phyloP scores from a whole-genome alignment of 2,888 invertebrate species.

The Cryptocheilus praepositus region DNA sequence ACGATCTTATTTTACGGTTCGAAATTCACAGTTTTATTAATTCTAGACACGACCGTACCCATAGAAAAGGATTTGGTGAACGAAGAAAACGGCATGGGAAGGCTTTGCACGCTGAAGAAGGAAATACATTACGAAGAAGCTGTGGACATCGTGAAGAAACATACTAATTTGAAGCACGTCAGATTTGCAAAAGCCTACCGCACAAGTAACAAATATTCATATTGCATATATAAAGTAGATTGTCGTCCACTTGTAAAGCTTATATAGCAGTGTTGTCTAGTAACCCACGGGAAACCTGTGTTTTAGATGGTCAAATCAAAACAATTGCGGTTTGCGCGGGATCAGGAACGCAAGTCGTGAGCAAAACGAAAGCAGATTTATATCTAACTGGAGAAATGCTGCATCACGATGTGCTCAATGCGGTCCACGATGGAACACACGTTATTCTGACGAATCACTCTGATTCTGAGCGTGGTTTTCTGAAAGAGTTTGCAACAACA shows the following conservation, averaged over 20 bases:
- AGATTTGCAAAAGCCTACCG: conserved; percentile 82
- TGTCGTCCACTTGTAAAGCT: too few relatives aligned
- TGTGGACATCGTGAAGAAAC: conserved; percentile 81
- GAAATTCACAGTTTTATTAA: background rate
- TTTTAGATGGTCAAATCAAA: conserved; percentile 76
- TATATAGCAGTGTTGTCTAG: too few relatives aligned
- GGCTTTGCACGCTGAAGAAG: conserved; percentile 76
- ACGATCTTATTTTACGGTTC: background rate
- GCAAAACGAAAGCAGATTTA: conserved; percentile 84
- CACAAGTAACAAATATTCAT: conserved; percentile 59
- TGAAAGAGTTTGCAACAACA: conserved; percentile 79
- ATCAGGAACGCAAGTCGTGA: conserved; percentile 88
- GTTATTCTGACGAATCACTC: conserved; percentile 95
- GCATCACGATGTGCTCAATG: conserved; percentile 94
- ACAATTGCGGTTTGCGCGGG: conserved; percentile 93
- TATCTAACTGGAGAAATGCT: conserved; percentile 96
- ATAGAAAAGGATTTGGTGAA: conserved; percentile 61
- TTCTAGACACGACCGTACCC: conserved; percentile 60
- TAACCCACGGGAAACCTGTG: conserved; percentile 7
- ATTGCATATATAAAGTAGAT: too few relatives aligned
- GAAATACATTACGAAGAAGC: conserved; percentile 79
- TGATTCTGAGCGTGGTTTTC: conserved; percentile 93
- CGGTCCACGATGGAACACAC: conserved; percentile 84
- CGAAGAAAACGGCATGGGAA: conserved; percentile 77
- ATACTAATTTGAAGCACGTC: conserved; percentile 82